Percentiles rank a stretch among this genome's conserved stretches.
phyloP scores from a whole-genome alignment of 2,797 vertebrate genomes.

The Tokudaia muenninki region DNA sequence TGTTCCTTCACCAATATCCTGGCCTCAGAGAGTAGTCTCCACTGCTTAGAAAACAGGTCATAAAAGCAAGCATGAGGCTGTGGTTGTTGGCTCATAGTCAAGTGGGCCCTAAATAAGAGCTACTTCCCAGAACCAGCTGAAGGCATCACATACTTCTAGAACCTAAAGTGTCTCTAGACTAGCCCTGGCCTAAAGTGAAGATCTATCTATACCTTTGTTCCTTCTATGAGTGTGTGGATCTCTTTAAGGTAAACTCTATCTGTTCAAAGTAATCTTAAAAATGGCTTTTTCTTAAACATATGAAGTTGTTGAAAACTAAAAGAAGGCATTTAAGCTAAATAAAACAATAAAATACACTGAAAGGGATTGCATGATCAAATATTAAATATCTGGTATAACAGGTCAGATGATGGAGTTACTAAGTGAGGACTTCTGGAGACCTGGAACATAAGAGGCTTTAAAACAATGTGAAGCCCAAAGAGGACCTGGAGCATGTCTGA shows the following conservation, averaged over 20 bases:
- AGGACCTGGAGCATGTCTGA: not conserved
- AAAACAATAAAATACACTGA: not conserved
- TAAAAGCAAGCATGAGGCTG: not conserved
- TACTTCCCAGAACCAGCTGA: not conserved
- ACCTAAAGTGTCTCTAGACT: not conserved
- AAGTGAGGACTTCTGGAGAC: not conserved
- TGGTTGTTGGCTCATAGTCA: not conserved
- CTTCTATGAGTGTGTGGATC: not conserved
- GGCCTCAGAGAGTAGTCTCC: no score
- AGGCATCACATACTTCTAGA: not conserved
- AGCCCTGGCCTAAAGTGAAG: not conserved
- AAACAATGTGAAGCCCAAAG: not conserved
- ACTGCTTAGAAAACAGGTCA: not conserved
- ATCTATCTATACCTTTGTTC: not conserved
- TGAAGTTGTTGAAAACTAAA: constrained; percentile 17
- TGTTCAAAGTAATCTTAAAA: not conserved
- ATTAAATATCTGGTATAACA: not conserved
- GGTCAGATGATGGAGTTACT: not conserved
- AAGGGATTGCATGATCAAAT: not conserved
- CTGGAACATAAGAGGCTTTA: not conserved
- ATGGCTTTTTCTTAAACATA: not conserved
- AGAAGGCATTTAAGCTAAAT: not conserved
- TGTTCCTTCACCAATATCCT: not conserved
- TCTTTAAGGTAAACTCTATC: not conserved
- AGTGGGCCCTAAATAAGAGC: not conserved